phyloP scores from a whole-genome alignment of 2,113 vertebrate species.

The Piaya cayana region DNA sequence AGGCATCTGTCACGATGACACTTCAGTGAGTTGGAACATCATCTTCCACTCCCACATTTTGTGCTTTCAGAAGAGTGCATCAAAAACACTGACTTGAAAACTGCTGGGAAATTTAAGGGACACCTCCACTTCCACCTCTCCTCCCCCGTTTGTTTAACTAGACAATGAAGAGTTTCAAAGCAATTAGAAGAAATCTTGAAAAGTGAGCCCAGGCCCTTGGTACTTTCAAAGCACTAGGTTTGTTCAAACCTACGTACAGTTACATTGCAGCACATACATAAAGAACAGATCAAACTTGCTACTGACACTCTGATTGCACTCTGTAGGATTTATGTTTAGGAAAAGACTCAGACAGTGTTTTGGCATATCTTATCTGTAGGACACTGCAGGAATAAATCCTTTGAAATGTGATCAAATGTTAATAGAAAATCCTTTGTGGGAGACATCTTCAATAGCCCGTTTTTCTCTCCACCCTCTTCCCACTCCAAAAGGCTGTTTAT shows the following conservation, averaged over 20 bases:
- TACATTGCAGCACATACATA: neutral
- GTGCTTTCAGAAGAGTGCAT: neutral
- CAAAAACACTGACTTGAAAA: neutral
- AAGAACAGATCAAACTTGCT: neutral
- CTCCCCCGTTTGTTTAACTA: neutral
- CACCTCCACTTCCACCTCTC: neutral
- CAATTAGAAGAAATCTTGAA: neutral
- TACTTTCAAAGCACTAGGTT: neutral
- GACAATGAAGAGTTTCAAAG: neutral
- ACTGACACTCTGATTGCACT: constrained; percentile 39
- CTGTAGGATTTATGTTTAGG: constrained; percentile 42
- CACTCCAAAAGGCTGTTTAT: constrained; percentile 12
- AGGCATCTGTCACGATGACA: neutral
- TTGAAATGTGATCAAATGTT: constrained; percentile 60
- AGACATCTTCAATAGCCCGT: neutral
- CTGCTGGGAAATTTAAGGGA: neutral
- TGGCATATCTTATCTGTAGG: constrained; percentile 18
- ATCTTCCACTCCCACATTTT: neutral
- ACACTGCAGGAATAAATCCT: constrained; percentile 44
- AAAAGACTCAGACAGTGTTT: constrained; percentile 15
- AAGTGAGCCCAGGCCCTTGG: neutral
- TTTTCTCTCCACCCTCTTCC: neutral
- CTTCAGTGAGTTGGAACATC: neutral
- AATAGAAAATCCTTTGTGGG: constrained; percentile 27
- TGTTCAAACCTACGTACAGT: neutral